Conservation (phyloP, 2,888 invertebrate species). For the Malacosoma neustria region DNA sequence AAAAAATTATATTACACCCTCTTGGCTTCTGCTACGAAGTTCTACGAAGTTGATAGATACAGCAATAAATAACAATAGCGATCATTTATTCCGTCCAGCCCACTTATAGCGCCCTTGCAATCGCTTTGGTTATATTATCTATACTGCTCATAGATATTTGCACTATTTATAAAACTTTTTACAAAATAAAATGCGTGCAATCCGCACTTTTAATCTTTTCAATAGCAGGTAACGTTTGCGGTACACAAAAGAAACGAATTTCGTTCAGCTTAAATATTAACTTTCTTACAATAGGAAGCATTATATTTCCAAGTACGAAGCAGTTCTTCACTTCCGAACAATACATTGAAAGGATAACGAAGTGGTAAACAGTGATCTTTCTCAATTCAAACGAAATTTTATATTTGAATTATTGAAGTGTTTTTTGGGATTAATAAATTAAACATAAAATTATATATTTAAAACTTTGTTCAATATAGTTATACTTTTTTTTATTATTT, state of each 20-base stretch:
- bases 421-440: too few relatives aligned
- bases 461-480: too few relatives aligned
- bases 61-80: too few relatives aligned
- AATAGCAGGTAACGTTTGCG: slow-evolving; percentile 59
- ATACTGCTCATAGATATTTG: slow-evolving; percentile 34
- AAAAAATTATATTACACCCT: too few relatives aligned
- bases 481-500: too few relatives aligned
- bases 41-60: too few relatives aligned
- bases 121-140: slow-evolving; percentile 30
- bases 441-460: too few relatives aligned
- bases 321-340: slow-evolving; percentile 72
- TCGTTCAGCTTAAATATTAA: slow-evolving; percentile 70
- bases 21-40: too few relatives aligned
- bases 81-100: slow-evolving; percentile 58
- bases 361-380: slow-evolving; percentile 68
- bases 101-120: slow-evolving; percentile 44
- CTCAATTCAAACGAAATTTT: too few relatives aligned
- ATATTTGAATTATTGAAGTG: too few relatives aligned
- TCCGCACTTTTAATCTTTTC: slow-evolving; percentile 50
- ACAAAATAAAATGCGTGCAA: slow-evolving; percentile 14
- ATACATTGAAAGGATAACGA: slow-evolving; percentile 65
- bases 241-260: slow-evolving; percentile 55
- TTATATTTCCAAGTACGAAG: slow-evolving; percentile 67
- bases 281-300: slow-evolving; percentile 63
- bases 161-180: slow-evolving; percentile 37